phyloP scores from a whole-genome alignment of 2,797 vertebrate genomes.

The Pangasius sanitwongsei region DNA sequence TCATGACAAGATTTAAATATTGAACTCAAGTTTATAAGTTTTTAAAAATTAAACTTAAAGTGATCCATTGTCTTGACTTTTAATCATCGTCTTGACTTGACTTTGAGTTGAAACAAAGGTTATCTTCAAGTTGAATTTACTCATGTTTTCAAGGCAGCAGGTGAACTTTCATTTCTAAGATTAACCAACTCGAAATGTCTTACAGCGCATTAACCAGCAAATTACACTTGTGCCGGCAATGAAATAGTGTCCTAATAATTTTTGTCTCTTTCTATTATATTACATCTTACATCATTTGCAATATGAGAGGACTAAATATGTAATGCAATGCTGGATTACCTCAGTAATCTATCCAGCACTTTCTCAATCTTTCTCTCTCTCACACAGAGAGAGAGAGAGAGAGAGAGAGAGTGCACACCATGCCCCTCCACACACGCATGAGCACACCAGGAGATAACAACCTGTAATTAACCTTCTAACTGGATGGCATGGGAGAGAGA shows the following conservation, averaged over 20 bases:
- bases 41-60: too few species aligned
- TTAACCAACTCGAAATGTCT: too few species aligned
- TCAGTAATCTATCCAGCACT: background rate
- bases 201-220: background rate
- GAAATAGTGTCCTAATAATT: background rate
- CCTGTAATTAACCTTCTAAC: slow-evolving; percentile 39
- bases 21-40: too few species aligned
- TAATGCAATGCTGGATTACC: slow-evolving; percentile 1
- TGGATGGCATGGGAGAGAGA: slow-evolving; percentile 21
- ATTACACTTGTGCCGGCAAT: background rate
- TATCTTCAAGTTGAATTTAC: too few species aligned
- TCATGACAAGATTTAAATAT: too few species aligned
- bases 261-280: background rate
- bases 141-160: too few species aligned
- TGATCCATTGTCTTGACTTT: too few species aligned
- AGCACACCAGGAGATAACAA: slow-evolving; percentile 19
- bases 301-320: background rate
- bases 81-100: too few species aligned
- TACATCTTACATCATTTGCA: slow-evolving; percentile 13
- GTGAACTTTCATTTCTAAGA: too few species aligned
- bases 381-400: background rate
- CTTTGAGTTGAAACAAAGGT: too few species aligned
- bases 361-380: background rate
- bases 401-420: background rate
- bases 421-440: background rate